A percentile compares a stretch with the other conserved stretches of the same genome.
These are phyloP conservation scores for Echinarachnius parma DNA, from an alignment of 53 echinoderm and acorn worm genomes.

Conservation along the genomic window DNA sequence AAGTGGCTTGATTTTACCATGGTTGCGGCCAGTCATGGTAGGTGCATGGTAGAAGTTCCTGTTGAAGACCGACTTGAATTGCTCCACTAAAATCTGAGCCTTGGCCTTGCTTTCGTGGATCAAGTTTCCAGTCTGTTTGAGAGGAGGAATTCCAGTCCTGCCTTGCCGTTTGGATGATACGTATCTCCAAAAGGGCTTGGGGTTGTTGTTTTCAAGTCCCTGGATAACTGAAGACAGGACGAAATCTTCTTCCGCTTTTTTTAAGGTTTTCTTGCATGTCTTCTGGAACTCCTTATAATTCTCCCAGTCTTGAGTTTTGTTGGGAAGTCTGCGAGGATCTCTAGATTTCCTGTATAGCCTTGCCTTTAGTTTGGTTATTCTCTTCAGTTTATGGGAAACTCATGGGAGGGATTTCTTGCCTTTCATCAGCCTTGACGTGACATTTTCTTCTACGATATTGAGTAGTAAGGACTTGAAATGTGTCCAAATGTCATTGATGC, in stretches of 20 bases:
- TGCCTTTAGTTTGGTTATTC: too few species aligned
- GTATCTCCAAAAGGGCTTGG: constrained; percentile 12
- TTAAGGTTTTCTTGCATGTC: not conserved
- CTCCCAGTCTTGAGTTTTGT: constrained; percentile 10
- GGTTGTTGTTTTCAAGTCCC: constrained; percentile 8
- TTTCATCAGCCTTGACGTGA: constrained; percentile 1
- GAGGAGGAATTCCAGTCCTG: constrained; percentile 2
- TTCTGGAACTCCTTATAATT: constrained; percentile 28
- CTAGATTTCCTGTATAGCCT: constrained; percentile 21
- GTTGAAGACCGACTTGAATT: too few species aligned
- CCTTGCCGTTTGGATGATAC: not conserved
- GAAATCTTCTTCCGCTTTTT: constrained; percentile 6
- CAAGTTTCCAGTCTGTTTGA: not conserved
- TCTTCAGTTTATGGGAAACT: constrained; percentile 22
- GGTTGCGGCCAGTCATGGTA: not conserved
- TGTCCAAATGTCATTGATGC: not conserved
- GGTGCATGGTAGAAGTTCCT: too few species aligned
- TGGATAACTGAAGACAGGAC: constrained; percentile 5
- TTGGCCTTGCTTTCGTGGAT: not conserved
- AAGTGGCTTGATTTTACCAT: not conserved
- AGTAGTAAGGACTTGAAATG: constrained; percentile 16
- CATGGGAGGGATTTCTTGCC: constrained; percentile 21
- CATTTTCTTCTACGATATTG: constrained; percentile 11
- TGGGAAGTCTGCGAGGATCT: not conserved
- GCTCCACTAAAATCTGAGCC: constrained; percentile 1